A percentile compares a stretch with the other conserved stretches of the same genome.
Conservation (phyloP, 2,797 vertebrate species). For the Clarias pachynema region DNA sequence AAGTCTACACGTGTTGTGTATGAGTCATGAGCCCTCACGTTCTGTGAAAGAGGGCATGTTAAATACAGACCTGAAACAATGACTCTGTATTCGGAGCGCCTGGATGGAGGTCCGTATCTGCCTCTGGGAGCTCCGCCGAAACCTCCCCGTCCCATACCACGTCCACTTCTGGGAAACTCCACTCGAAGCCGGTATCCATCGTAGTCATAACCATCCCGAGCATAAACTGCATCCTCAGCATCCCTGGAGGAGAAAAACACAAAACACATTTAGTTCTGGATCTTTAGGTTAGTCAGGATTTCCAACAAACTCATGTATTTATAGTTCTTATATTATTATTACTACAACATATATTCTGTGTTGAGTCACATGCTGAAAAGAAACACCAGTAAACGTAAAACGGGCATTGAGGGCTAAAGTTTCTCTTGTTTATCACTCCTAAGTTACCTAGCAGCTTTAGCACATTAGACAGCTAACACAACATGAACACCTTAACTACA, state of each 20-base stretch:
- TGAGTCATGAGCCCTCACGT: no score
- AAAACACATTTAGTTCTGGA: not conserved
- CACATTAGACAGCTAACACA: not conserved
- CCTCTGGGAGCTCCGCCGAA: conserved; percentile 78
- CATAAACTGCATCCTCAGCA: conserved; percentile 84
- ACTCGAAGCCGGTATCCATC: conserved; percentile 90
- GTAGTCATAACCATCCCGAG: conserved; percentile 86
- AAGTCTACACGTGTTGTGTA: no score
- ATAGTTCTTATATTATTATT: no score
- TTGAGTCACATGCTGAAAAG: no score
- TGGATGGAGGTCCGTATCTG: conserved; percentile 87
- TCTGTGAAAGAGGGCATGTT: not conserved
- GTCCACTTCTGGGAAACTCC: conserved; percentile 86
- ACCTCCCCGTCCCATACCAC: conserved; percentile 74
- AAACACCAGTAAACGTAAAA: no score
- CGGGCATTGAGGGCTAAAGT: not conserved
- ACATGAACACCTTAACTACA: not conserved
- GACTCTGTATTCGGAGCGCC: conserved; percentile 91
- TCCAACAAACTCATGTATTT: not conserved
- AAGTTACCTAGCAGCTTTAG: not conserved
- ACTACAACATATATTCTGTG: no score
- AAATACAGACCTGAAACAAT: conserved; percentile 84
- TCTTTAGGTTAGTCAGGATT: not conserved
- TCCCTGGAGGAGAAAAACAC: conserved; percentile 69
- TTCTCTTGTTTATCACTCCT: not conserved